A percentile compares a stretch with the other conserved stretches of the same genome.
These are phyloP conservation scores for Nasonia oneida DNA, from an alignment of 2,888 invertebrate species.

Conservation along the genomic window DNA sequence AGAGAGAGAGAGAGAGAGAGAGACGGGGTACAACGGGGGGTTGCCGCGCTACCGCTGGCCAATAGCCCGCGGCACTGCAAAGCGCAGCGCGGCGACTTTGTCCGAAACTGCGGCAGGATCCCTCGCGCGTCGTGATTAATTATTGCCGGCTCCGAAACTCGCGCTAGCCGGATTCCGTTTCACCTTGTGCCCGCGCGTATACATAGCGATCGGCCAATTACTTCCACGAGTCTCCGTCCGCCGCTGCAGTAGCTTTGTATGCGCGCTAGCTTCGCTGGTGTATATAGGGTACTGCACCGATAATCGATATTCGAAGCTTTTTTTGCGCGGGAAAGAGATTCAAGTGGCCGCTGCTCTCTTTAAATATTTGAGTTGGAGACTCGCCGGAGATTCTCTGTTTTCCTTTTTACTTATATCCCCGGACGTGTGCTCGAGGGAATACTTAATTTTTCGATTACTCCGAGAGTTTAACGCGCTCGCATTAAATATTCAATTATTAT, in stretches of 20 bases:
- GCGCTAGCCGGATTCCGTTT: conserved; percentile 34
- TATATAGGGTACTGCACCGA: background rate
- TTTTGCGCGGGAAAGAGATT: background rate
- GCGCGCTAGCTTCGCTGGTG: background rate
- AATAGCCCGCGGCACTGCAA: conserved; percentile 24
- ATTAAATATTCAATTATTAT: background rate
- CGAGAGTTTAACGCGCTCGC: background rate
- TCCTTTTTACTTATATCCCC: background rate
- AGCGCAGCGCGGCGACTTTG: conserved; percentile 19
- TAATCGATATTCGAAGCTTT: conserved; percentile 3
- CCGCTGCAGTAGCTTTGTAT: background rate
- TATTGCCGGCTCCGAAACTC: conserved; percentile 23
- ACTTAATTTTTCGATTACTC: background rate
- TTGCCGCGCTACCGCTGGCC: conserved; percentile 27
- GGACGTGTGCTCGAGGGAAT: background rate
- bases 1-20: background rate
- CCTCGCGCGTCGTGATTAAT: conserved; percentile 42
- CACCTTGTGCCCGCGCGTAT: conserved; percentile 1
- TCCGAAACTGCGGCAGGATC: conserved; percentile 23
- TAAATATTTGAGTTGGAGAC: background rate
- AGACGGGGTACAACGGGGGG: background rate
- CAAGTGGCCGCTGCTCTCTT: background rate
- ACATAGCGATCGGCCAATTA: conserved; percentile 13
- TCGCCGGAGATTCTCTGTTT: background rate
- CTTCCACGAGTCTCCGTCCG: background rate